Base-by-base conservation (phyloP, 1,140 invertebrate species). In the Brachionus sp. region DNA sequence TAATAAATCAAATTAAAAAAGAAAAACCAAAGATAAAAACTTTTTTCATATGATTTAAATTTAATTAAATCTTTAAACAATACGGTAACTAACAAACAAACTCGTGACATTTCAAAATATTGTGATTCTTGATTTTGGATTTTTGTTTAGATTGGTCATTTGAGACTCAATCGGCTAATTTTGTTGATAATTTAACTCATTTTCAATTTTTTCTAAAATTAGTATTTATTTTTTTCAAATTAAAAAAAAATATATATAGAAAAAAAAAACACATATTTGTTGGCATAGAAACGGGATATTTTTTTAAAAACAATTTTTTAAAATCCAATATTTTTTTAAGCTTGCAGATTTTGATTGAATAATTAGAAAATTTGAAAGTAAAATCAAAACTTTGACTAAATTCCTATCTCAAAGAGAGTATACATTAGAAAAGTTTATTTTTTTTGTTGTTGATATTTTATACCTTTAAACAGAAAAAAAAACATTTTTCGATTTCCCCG, bases 181-280 rank as follows among this genome's bases (percentile, higher is more conserved):
- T 23, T 19, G 50, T 57, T 57, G 50, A 57, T 57, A 57, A 57
- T 19, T 57, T 57, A n/a, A 57, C 50, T 57, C 7, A 57, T 57
- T 57, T 57, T 2, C 16, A 57, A 23, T 57, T 57, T 57, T 50
- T 53, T 57, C 19, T 23, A 19, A 57, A 57, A 23, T 57, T 57
- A 57, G 50, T 57, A 57, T 57, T 57, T 57, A 57, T 57, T 57
- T 57, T 53, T 53, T 53, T 7, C 2, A 53, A 29, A 29, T 29
- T 29, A 29, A 29, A 53, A 16, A 53, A 53, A 16, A 53, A 53
- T n/a, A 46, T 46, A 46, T 23, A 62, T 19, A 33, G 29, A 35
- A 66, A 73, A 73, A 66, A 35, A 66, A 73, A 73, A 73, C 6
- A 39, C 33, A 44, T 39, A 73, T 73, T 73, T 23, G 37, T 73